Conservation (phyloP, 2,888 invertebrate genomes). For the Amiota mariae region DNA sequence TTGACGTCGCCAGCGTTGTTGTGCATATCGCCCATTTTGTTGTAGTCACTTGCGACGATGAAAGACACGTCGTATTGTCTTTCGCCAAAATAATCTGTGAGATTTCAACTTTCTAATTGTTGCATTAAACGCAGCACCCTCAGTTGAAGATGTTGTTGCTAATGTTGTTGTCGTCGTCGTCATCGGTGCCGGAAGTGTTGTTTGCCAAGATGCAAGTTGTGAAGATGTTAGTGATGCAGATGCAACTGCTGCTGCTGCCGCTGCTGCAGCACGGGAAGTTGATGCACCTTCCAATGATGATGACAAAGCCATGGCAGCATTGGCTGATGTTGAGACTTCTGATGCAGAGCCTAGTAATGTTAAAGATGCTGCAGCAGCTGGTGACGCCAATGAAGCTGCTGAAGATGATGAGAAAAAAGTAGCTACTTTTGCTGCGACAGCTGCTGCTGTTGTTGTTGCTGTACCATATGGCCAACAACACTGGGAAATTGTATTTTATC, state of each 20-base stretch:
- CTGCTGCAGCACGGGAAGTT: constrained; percentile 50
- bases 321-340: constrained; percentile 22
- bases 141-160: constrained; percentile 52
- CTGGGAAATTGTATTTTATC: constrained; percentile 72
- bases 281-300: constrained; percentile 37
- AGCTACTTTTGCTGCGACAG: constrained; percentile 30
- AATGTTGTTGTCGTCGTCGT: constrained; percentile 45
- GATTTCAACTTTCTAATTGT: constrained; percentile 50
- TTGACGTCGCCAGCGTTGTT: constrained; percentile 57
- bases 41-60: constrained; percentile 63
- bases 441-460: constrained; percentile 41
- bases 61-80: constrained; percentile 68
- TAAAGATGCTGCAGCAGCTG: constrained; percentile 46
- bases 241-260: constrained; percentile 59
- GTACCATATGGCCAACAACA: constrained; percentile 62
- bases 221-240: constrained; percentile 45
- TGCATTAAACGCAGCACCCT: constrained; percentile 36
- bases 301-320: background rate
- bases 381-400: constrained; percentile 22
- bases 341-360: constrained; percentile 44
- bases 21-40: constrained; percentile 55
- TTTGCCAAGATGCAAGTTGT: constrained; percentile 49
- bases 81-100: constrained; percentile 68
- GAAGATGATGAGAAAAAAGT: constrained; percentile 28
- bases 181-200: constrained; percentile 53